Base-by-base conservation (phyloP, 2,888 invertebrate genomes). In the Cryptops parisi region DNA sequence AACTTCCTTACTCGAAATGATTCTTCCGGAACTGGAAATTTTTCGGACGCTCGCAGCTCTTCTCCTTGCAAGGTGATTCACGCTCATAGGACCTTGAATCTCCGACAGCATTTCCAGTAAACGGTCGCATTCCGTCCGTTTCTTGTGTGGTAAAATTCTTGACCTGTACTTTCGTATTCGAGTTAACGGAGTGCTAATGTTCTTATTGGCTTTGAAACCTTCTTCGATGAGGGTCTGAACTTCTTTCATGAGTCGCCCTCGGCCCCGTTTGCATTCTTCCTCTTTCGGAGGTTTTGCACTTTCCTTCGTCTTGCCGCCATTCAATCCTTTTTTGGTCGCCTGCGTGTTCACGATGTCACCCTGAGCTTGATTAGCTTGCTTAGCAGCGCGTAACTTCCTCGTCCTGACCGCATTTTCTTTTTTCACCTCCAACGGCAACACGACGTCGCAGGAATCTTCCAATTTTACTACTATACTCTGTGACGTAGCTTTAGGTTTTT, bases 71-170 rank as follows among this genome's bases (percentile, higher is more conserved):
- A 27, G 12, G 2, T 33, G 49, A 39, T 21, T 49, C 38, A 49
- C 33, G 39, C 21, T 38, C 6, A 24, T 17, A 12, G 49, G 49
- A 24, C 40, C 40, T 2, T 21, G 5, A 4, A 15, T 49, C 19
- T 49, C 49, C 2, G 49, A 38, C 23, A 49, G 17, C 49, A 40
- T 39, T n/a, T 49, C 39, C 40, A 49, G 23, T 19, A 49, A 39
- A 22, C 21, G 38, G n/a, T 49, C 49, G 22, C 49, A 49, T 39
- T 49, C 49, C 21, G 49, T 49, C 6, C 25, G n/a, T 19, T 25
- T 39, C 17, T 49, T 33, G 5, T 49, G 38, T 15, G 33, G 24
- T 22, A 22, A n/a, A 12, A 21, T 15, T 38, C 33, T 48, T 1
- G 15, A 17, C 40, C 40, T n/a, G 2, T 38, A 38, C 19, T 40